Percentiles rank a stretch among this genome's conserved stretches.
Conservation (phyloP, 2,888 invertebrate species). For the Hyalella azteca region DNA sequence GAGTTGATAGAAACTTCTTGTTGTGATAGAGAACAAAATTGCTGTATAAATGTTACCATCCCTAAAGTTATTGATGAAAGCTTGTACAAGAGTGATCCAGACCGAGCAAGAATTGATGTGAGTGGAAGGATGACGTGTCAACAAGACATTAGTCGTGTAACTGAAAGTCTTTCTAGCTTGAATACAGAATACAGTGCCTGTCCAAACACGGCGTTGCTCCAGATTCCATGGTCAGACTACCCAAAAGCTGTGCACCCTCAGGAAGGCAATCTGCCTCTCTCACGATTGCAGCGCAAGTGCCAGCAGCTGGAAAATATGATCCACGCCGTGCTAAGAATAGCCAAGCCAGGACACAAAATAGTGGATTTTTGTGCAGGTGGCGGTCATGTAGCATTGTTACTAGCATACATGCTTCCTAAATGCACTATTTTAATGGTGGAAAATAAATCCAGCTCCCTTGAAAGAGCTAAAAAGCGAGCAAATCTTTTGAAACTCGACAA, state of each 20-base stretch:
- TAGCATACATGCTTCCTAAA: slow-evolving; percentile 79
- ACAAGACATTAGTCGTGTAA: slow-evolving; percentile 70
- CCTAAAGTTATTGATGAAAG: slow-evolving; percentile 70
- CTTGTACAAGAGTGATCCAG: slow-evolving; percentile 79
- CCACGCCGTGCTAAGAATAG: slow-evolving; percentile 71
- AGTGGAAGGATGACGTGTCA: slow-evolving; percentile 77
- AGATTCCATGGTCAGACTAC: slow-evolving; percentile 70
- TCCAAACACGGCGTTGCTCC: not conserved
- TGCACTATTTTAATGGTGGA: slow-evolving; percentile 83
- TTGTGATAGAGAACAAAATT: not conserved
- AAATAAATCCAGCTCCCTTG: slow-evolving; percentile 86
- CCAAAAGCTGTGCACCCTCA: slow-evolving; percentile 78
- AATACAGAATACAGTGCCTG: slow-evolving; percentile 24
- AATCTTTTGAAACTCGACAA: slow-evolving; percentile 73
- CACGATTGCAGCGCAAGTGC: slow-evolving; percentile 77
- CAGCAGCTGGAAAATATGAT: slow-evolving; percentile 87
- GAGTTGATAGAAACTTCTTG: slow-evolving; percentile 1
- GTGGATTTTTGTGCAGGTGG: slow-evolving; percentile 95
- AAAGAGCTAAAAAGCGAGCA: slow-evolving; percentile 76
- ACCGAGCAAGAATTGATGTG: slow-evolving; percentile 66
- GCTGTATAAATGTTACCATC: slow-evolving; percentile 59
- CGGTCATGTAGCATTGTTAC: slow-evolving; percentile 86
- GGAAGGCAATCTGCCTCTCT: slow-evolving; percentile 78
- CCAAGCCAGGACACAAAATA: slow-evolving; percentile 72
- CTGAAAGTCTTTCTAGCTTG: slow-evolving; percentile 64